Percentiles rank a stretch among this genome's conserved stretches.
phyloP scores from a whole-genome alignment of 2,888 invertebrate species.

The Tinea semifulvella region DNA sequence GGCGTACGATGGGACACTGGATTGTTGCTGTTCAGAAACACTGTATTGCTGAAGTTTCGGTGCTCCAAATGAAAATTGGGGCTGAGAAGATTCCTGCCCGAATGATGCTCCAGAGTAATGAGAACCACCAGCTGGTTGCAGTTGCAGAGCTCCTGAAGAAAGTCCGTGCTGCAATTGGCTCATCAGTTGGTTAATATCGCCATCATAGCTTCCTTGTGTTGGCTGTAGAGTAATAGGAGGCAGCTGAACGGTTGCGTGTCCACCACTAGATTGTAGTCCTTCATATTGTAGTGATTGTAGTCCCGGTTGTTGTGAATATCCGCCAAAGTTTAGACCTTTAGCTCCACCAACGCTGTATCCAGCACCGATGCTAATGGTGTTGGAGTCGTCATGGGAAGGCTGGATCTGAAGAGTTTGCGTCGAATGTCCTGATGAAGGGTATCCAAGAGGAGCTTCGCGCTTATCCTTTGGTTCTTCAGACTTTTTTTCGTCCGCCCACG shows the following conservation, averaged over 20 bases:
- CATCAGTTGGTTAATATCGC: constrained; percentile 51
- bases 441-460: constrained; percentile 43
- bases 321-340: constrained; percentile 42
- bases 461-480: constrained; percentile 49
- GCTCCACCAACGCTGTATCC: constrained; percentile 57
- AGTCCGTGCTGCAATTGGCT: constrained; percentile 47
- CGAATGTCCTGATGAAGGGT: constrained; percentile 30
- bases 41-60: constrained; percentile 42
- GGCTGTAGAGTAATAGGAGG: constrained; percentile 47
- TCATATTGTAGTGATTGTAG: constrained; percentile 32
- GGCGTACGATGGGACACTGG: constrained; percentile 43
- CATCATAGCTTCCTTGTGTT: constrained; percentile 34
- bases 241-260: constrained; percentile 32
- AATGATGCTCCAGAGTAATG: constrained; percentile 31
- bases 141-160: constrained; percentile 39
- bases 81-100: constrained; percentile 33
- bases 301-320: constrained; percentile 26
- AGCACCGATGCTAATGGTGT: constrained; percentile 52
- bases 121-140: constrained; percentile 34
- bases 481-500: constrained; percentile 39
- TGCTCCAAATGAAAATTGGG: constrained; percentile 36
- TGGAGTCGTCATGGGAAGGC: constrained; percentile 38
- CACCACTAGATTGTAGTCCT: constrained; percentile 34
- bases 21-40: constrained; percentile 33
- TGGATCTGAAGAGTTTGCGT: constrained; percentile 18